Percentiles rank a stretch among this genome's conserved stretches.
Conservation (phyloP, 2,113 vertebrate species). For the Dendropsophus ebraccatus region DNA sequence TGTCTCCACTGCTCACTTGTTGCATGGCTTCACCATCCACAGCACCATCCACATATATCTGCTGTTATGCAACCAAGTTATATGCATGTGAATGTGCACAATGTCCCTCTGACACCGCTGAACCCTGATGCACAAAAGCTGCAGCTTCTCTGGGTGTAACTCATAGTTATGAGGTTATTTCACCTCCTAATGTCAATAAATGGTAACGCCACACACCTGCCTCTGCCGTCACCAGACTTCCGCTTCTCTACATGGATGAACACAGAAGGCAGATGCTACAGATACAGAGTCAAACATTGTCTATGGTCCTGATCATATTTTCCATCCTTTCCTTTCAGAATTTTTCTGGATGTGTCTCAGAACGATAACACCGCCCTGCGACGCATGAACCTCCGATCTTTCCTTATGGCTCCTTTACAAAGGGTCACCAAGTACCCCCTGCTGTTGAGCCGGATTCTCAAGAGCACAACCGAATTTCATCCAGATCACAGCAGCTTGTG, state of each 20-base stretch:
- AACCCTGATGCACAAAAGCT: too few species aligned
- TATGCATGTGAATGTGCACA: too few species aligned
- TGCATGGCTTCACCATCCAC: too few species aligned
- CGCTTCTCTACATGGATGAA: background rate
- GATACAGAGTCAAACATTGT: background rate
- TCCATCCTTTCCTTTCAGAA: slow-evolving; percentile 71
- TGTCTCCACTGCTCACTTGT: too few species aligned
- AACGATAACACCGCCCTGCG: slow-evolving; percentile 90
- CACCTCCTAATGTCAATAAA: background rate
- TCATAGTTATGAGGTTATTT: background rate
- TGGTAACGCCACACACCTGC: background rate
- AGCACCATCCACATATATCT: too few species aligned
- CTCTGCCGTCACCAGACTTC: background rate
- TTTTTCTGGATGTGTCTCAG: slow-evolving; percentile 92
- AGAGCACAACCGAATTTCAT: slow-evolving; percentile 84
- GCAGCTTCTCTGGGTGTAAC: background rate
- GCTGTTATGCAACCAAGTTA: too few species aligned
- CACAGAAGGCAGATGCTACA: background rate
- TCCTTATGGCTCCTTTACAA: slow-evolving; percentile 91
- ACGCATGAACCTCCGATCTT: slow-evolving; percentile 90
- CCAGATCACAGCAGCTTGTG: slow-evolving; percentile 82
- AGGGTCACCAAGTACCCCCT: slow-evolving; percentile 90
- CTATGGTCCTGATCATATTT: background rate
- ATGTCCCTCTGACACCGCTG: too few species aligned
- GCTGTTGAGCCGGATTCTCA: slow-evolving; percentile 87